phyloP scores from a whole-genome alignment of 2,113 vertebrate genomes.

The Syrmaticus mikado region DNA sequence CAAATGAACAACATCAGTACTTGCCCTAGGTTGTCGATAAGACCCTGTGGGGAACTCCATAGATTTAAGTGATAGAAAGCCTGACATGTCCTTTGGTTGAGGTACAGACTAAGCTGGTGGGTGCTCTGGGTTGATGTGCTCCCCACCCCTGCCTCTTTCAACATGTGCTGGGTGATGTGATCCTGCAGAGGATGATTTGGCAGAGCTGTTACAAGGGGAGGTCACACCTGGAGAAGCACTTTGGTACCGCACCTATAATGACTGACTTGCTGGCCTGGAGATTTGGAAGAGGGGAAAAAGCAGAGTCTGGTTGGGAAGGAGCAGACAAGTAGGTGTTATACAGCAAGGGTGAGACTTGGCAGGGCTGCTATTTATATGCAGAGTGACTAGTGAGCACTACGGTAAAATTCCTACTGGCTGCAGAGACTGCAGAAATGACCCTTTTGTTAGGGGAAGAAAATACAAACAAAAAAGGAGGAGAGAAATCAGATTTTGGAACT shows the following conservation, averaged over 20 bases:
- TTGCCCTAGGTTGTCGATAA: background rate
- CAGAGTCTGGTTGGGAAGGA: background rate
- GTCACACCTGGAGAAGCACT: background rate
- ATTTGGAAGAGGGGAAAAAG: background rate
- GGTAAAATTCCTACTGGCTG: slow-evolving; percentile 12
- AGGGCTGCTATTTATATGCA: slow-evolving; percentile 27
- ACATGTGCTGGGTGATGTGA: background rate
- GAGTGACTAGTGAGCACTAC: background rate
- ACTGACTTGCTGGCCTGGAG: background rate
- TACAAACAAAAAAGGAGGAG: background rate
- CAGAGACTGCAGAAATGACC: background rate
- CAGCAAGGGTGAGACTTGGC: slow-evolving; percentile 2
- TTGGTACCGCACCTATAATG: background rate
- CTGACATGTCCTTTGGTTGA: background rate
- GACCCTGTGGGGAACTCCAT: background rate
- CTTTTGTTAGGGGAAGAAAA: background rate
- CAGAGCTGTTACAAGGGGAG: background rate
- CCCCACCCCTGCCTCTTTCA: background rate
- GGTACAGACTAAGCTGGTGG: background rate
- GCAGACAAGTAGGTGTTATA: background rate
- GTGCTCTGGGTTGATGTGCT: background rate
- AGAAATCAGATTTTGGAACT: background rate
- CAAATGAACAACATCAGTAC: background rate
- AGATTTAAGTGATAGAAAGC: background rate
- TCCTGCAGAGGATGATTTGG: rapidly evolving